Evolutionary conservation across 2,888 invertebrate species (phyloP).

Genomic region (Ormyrus pomaceus): DNA sequence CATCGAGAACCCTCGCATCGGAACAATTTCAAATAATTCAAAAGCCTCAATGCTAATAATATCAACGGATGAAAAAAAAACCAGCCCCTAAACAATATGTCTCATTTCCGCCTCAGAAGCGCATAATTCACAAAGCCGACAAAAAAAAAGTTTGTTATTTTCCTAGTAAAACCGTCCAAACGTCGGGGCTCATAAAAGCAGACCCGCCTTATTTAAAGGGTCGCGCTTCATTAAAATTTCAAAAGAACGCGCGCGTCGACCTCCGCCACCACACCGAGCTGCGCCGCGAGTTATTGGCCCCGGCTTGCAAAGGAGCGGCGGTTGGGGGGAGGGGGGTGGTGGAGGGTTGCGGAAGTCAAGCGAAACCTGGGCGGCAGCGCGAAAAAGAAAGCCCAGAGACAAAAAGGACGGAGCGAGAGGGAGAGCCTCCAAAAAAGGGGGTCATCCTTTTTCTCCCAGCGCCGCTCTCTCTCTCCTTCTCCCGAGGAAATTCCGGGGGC

Average conservation of each 20-base stretch:
- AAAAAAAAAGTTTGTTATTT: no score
- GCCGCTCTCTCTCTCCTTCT: neutral
- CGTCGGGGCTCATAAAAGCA: neutral
- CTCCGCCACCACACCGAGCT: no score
- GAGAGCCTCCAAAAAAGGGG: neutral
- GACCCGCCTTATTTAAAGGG: neutral
- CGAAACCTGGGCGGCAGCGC: neutral
- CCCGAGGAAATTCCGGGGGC: slow-evolving; percentile 44
- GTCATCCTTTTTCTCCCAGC: neutral
- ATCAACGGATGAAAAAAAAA: no score
- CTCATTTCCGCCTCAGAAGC: no score
- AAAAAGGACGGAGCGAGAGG: neutral
- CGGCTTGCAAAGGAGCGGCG: no score
- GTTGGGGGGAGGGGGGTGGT: no score
- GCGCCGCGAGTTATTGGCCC: slow-evolving; percentile 15
- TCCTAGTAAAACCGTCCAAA: neutral
- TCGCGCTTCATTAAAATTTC: slow-evolving; percentile 33
- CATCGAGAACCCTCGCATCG: no score
- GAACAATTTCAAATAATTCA: no score
- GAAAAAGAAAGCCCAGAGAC: neutral
- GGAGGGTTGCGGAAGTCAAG: no score
- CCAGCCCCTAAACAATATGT: no score
- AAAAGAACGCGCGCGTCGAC: neutral
- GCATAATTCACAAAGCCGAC: no score
- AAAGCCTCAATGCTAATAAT: no score